Percentiles rank a stretch among this genome's conserved stretches.
phyloP scores from a whole-genome alignment of 2,113 vertebrate species.

The Microtus richardsoni region DNA sequence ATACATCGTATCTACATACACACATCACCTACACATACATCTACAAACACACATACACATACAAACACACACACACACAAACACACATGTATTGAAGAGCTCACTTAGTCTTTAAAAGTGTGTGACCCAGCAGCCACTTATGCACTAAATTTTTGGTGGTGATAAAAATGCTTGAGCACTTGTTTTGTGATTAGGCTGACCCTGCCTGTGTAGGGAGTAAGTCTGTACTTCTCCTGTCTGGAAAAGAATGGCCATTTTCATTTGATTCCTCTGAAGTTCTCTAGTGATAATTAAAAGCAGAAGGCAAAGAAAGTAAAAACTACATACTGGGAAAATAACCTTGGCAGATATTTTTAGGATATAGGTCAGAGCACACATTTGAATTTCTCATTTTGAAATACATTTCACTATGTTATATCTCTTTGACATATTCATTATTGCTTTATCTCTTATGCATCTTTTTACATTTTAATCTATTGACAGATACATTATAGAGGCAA shows the following conservation, averaged over 20 bases:
- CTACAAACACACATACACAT: not conserved
- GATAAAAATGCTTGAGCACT: accelerated
- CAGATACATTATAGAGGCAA: not conserved
- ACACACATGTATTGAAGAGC: not conserved
- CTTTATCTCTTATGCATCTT: not conserved
- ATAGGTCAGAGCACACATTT: not conserved
- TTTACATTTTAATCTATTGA: not conserved
- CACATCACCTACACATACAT: not conserved
- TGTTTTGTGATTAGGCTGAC: not conserved
- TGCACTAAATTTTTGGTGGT: not conserved
- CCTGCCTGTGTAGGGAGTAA: not conserved
- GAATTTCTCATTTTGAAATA: constrained; percentile 25
- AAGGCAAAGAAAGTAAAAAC: not conserved
- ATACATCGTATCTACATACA: not conserved
- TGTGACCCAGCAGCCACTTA: not conserved
- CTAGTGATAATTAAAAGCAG: not conserved
- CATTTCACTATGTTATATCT: not conserved
- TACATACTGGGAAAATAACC: not conserved
- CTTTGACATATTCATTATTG: not conserved
- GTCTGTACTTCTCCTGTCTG: accelerated
- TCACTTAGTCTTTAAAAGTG: not conserved
- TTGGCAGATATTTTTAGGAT: not conserved
- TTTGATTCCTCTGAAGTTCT: not conserved
- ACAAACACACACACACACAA: not conserved
- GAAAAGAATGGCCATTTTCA: not conserved